A percentile compares a stretch with the other conserved stretches of the same genome.
Evolutionary conservation across 2,113 vertebrate genomes (phyloP).

Genomic region (Erpornis zantholeuca): DNA sequence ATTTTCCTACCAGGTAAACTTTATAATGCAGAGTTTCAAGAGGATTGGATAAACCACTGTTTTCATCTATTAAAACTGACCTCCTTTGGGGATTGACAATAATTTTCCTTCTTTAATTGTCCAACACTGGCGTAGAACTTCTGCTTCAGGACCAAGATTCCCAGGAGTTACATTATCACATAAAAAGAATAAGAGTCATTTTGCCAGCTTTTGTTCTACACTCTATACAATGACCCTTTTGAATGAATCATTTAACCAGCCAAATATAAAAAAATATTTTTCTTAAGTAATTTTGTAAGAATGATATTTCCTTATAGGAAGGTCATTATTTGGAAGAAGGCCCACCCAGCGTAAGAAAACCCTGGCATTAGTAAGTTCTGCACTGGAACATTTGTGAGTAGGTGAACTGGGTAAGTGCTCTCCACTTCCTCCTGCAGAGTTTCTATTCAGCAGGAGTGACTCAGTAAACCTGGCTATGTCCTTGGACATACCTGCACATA

Average conservation of each 20-base stretch:
- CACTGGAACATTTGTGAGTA: not conserved
- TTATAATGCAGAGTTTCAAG: not conserved
- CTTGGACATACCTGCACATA: not conserved
- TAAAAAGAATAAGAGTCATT: not conserved
- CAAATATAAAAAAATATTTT: not conserved
- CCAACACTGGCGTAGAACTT: not conserved
- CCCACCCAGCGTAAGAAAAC: not conserved
- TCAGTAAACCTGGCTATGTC: not conserved
- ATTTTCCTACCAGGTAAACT: not conserved
- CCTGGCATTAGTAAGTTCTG: not conserved
- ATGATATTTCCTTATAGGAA: constrained; percentile 27
- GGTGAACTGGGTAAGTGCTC: not conserved
- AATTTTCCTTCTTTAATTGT: not conserved
- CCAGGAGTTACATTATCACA: not conserved
- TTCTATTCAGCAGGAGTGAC: not conserved
- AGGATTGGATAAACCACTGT: not conserved
- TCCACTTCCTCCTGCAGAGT: not conserved
- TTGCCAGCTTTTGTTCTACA: not conserved
- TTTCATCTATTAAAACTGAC: not conserved
- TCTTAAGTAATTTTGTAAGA: not conserved
- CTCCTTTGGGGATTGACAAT: not conserved
- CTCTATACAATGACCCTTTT: not conserved
- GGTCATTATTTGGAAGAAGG: not conserved
- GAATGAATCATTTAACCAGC: not conserved
- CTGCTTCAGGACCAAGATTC: not conserved